Evolutionary conservation across 2,888 invertebrate species (phyloP).

Genomic region (Vannuccia rotundouncinata): DNA sequence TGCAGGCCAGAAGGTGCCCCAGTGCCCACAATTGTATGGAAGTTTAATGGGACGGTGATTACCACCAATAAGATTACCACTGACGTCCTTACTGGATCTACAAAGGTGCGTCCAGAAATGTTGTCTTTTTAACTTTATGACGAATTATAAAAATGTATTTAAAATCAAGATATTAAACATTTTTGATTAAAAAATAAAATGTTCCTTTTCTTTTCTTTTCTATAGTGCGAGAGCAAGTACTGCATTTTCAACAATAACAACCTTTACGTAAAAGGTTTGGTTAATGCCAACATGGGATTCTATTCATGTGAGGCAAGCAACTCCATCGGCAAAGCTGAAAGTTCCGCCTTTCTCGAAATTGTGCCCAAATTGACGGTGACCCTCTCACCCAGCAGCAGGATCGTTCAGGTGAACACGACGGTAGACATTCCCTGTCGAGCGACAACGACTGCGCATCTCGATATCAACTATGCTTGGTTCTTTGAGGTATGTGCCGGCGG

Average conservation of each 20-base stretch:
- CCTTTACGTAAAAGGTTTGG: conserved; percentile 66
- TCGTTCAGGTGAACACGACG: conserved; percentile 38
- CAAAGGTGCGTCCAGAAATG: neutral
- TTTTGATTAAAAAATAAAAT: neutral
- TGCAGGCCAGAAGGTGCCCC: conserved; percentile 93
- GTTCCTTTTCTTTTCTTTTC: neutral
- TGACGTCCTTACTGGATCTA: neutral
- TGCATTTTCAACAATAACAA: conserved; percentile 74
- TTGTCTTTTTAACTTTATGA: too few relatives aligned
- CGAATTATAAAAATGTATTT: too few relatives aligned
- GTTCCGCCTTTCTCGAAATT: conserved; percentile 33
- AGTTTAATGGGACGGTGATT: conserved; percentile 22
- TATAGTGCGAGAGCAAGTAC: conserved; percentile 32
- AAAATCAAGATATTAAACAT: neutral
- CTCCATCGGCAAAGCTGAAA: conserved; percentile 43
- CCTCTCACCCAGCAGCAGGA: conserved; percentile 32
- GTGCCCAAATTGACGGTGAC: neutral
- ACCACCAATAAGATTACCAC: neutral
- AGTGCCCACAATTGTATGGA: conserved; percentile 60
- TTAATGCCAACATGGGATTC: conserved; percentile 44
- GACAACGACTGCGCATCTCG: conserved; percentile 73
- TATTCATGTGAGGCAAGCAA: conserved; percentile 49
- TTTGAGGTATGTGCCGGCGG: conserved; percentile 57
- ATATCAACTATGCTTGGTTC: conserved; percentile 84
- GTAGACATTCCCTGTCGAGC: conserved; percentile 70